Percentiles rank a stretch among this genome's conserved stretches.
Evolutionary conservation across 2,113 vertebrate species (phyloP).

Genomic region (Vicugna pacos): DNA sequence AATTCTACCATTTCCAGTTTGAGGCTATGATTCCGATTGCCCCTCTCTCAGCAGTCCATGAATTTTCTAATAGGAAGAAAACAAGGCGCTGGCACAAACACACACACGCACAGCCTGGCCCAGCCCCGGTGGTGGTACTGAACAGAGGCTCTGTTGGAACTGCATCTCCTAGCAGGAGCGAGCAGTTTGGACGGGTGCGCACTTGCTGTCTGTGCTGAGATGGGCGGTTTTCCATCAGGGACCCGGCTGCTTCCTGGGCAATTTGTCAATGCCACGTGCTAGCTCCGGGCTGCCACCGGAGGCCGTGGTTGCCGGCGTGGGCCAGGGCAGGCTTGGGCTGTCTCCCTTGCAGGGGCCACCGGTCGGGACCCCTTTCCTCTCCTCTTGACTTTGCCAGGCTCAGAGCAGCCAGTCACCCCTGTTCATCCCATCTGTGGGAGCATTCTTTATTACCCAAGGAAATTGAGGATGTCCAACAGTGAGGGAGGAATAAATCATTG

Average conservation of each 20-base stretch:
- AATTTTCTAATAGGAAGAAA: background rate
- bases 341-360: background rate
- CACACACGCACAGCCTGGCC: background rate
- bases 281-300: background rate
- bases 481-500: conserved; percentile 88
- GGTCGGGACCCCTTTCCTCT: conserved; percentile 9
- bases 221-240: conserved; percentile 57
- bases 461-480: conserved; percentile 84
- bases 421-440: conserved; percentile 59
- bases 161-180: background rate
- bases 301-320: rapidly evolving
- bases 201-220: background rate
- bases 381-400: conserved; percentile 28
- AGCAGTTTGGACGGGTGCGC: rapidly evolving
- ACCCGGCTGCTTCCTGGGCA: background rate
- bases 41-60: background rate
- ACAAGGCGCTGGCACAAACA: background rate
- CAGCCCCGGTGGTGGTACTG: background rate
- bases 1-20: background rate
- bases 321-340: background rate
- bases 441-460: conserved; percentile 82
- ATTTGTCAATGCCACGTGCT: conserved; percentile 61
- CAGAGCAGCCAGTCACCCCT: background rate
- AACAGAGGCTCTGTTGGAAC: background rate
- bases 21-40: background rate